These are phyloP conservation scores for Tetragonula carbonaria DNA, from an alignment of 2,888 invertebrate genomes.

Conservation along the genomic window DNA sequence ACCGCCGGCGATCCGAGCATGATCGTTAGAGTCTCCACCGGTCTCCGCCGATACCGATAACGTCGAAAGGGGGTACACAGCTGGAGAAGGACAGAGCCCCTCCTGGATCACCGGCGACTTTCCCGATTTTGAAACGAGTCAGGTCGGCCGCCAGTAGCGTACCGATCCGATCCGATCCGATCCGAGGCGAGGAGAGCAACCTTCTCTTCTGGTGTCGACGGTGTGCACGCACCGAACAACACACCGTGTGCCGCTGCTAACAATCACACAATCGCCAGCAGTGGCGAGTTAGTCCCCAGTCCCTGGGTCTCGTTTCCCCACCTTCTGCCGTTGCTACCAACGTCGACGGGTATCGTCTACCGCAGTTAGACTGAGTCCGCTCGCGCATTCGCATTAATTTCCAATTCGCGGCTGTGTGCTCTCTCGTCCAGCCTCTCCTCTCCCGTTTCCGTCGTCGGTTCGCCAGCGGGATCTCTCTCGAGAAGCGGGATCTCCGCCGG, in stretches of 20 bases:
- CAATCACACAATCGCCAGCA: constrained; percentile 64
- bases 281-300: constrained; percentile 66
- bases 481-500: neutral
- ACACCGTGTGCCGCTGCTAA: constrained; percentile 35
- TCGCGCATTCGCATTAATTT: constrained; percentile 83
- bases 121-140: constrained; percentile 72
- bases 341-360: constrained; percentile 78
- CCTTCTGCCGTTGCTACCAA: constrained; percentile 68
- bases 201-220: constrained; percentile 46
- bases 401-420: constrained; percentile 63
- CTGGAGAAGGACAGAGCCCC: constrained; percentile 29
- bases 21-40: constrained; percentile 15
- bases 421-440: constrained; percentile 23
- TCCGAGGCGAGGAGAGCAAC: constrained; percentile 43
- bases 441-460: constrained; percentile 19
- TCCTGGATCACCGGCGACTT: constrained; percentile 55
- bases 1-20: neutral
- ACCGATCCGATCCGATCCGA: constrained; percentile 33
- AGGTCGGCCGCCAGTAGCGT: constrained; percentile 61
- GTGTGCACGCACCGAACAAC: constrained; percentile 28
- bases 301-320: constrained; percentile 65
- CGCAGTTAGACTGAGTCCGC: constrained; percentile 83
- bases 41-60: constrained; percentile 2
- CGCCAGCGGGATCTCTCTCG: constrained; percentile 7
- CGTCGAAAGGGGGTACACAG: constrained; percentile 19